These are phyloP conservation scores for Diadegma fenestrale DNA, from an alignment of 2,888 invertebrate species.

Conservation along the genomic window DNA sequence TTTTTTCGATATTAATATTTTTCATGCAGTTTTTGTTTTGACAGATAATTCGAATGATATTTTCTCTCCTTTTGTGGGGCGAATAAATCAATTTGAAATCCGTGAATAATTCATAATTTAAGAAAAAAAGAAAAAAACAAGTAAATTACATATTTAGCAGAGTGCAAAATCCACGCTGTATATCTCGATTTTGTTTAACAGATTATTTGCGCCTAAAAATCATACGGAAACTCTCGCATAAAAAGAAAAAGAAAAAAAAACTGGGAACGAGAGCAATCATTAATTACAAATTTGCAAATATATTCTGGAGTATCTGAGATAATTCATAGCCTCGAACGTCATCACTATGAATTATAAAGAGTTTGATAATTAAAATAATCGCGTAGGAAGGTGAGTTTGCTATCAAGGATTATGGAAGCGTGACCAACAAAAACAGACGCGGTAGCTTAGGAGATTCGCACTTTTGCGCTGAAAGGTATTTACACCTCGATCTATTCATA, in stretches of 20 bases:
- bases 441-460: conserved; percentile 46
- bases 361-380: conserved; percentile 51
- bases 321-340: conserved; percentile 39
- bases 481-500: conserved; percentile 40
- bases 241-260: not conserved
- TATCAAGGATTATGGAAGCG: conserved; percentile 49
- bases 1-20: not conserved
- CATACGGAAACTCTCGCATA: not conserved
- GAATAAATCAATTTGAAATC: not conserved
- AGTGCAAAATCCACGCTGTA: not conserved
- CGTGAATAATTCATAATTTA: not conserved
- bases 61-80: not conserved
- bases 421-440: conserved; percentile 51
- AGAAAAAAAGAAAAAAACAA: not conserved
- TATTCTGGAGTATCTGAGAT: not conserved
- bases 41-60: not conserved
- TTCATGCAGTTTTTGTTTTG: not conserved
- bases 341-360: conserved; percentile 46
- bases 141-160: not conserved
- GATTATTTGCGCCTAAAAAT: not conserved
- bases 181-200: not conserved
- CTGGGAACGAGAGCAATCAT: conserved; percentile 1
- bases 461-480: conserved; percentile 58
- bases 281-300: conserved; percentile 20
- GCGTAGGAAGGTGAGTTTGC: conserved; percentile 32